Conservation (phyloP, 2,888 invertebrate genomes). For the Tetheella fluctuosa region DNA sequence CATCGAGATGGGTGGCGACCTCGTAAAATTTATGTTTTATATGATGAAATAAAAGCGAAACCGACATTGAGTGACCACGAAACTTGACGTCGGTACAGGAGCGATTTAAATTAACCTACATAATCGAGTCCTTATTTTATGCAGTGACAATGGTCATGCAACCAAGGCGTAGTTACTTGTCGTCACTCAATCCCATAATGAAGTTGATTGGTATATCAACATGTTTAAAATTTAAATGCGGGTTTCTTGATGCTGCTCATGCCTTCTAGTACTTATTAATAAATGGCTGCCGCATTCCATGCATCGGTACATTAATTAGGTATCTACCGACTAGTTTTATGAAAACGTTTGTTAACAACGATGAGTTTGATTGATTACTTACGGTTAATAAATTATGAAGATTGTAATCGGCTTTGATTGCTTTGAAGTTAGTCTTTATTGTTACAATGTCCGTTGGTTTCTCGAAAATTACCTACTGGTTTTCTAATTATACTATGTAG, state of each 20-base stretch:
- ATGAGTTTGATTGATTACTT: constrained; percentile 29
- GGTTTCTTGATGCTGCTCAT: constrained; percentile 65
- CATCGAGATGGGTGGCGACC: constrained; percentile 34
- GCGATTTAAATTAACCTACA: constrained; percentile 44
- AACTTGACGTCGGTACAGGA: constrained; percentile 24
- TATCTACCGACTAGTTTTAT: constrained; percentile 19
- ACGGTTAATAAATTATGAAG: constrained; percentile 24
- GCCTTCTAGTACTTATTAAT: constrained; percentile 64
- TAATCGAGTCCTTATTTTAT: constrained; percentile 37
- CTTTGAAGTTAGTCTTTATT: background rate
- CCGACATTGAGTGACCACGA: constrained; percentile 17
- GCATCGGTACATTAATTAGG: constrained; percentile 60
- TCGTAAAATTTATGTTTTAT: constrained; percentile 39
- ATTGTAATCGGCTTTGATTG: background rate
- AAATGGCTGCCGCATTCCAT: constrained; percentile 78
- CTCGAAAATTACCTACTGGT: constrained; percentile 1
- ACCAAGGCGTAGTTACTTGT: constrained; percentile 16
- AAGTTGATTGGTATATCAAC: constrained; percentile 63
- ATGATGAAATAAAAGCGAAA: constrained; percentile 34
- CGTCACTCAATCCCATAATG: constrained; percentile 49
- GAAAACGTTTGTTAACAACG: constrained; percentile 25
- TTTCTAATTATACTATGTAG: background rate
- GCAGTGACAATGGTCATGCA: constrained; percentile 45
- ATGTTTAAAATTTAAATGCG: constrained; percentile 72
- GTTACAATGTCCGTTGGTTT: background rate